Conservation (phyloP, 1,140 invertebrate genomes). For the Orchesella cincta region DNA sequence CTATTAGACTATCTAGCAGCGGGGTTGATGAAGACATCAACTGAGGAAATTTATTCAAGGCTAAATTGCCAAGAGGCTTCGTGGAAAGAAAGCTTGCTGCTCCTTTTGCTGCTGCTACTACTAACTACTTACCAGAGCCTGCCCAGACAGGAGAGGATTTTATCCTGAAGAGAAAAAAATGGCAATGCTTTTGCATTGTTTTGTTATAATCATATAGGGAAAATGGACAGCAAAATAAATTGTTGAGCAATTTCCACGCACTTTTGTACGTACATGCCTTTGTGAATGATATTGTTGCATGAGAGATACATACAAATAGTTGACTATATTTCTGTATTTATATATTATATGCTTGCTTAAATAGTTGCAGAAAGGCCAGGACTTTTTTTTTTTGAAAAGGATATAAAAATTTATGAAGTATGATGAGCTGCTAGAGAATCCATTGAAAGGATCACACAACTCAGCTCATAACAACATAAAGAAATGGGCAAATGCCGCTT, state of each 20-base stretch:
- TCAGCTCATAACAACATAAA: background rate
- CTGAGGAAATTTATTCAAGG: slow-evolving; percentile 9
- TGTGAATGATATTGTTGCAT: background rate
- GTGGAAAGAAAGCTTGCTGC: background rate
- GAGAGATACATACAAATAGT: background rate
- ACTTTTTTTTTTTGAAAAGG: too few relatives aligned
- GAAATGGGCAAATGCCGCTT: slow-evolving; percentile 7
- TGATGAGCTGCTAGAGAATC: slow-evolving; percentile 17
- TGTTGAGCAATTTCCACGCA: slow-evolving; percentile 4
- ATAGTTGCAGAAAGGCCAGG: background rate
- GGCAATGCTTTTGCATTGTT: slow-evolving; percentile 19
- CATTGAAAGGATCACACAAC: background rate
- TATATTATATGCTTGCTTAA: background rate
- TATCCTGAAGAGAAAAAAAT: background rate
- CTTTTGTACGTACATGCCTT: background rate
- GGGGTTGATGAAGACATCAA: slow-evolving; percentile 21
- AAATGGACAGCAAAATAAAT: slow-evolving; percentile 6
- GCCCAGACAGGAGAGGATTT: too few relatives aligned
- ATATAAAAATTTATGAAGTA: slow-evolving; percentile 23
- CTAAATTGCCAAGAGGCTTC: slow-evolving; percentile 23
- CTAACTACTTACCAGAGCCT: too few relatives aligned
- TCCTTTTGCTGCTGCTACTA: too few relatives aligned
- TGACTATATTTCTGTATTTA: background rate
- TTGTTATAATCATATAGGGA: slow-evolving; percentile 4
- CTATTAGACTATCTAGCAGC: background rate